phyloP scores from a whole-genome alignment of 2,113 vertebrate species.

The Oncorhynchus clarkii region DNA sequence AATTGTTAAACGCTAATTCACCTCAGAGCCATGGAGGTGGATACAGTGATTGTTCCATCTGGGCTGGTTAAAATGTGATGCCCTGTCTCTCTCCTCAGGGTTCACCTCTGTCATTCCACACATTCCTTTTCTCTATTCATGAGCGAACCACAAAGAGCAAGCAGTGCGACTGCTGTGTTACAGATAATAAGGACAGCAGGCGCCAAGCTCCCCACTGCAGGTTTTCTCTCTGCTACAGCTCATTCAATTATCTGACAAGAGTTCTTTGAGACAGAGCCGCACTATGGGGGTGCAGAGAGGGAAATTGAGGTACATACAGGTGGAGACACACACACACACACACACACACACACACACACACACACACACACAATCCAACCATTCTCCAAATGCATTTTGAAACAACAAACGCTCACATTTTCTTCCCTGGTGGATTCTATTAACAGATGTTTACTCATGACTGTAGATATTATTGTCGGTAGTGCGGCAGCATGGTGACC shows the following conservation, averaged over 20 bases:
- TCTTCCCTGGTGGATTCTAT: no score
- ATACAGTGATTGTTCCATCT: constrained; percentile 73
- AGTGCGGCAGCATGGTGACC: no score
- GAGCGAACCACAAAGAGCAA: constrained; percentile 63
- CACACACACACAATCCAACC: constrained; percentile 15
- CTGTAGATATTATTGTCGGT: no score
- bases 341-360: constrained; percentile 30
- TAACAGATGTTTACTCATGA: no score
- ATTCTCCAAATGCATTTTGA: background rate
- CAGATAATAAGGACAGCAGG: constrained; percentile 74
- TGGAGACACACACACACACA: constrained; percentile 35
- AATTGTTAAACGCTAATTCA: constrained; percentile 76
- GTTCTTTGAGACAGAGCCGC: constrained; percentile 57
- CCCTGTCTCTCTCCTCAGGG: constrained; percentile 54
- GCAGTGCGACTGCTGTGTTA: constrained; percentile 62
- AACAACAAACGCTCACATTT: no score
- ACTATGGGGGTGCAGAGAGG: constrained; percentile 65
- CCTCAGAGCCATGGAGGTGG: constrained; percentile 66
- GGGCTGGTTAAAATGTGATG: constrained; percentile 68
- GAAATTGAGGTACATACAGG: constrained; percentile 66
- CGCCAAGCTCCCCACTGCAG: constrained; percentile 64
- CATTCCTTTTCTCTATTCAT: constrained; percentile 75
- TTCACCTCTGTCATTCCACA: constrained; percentile 67
- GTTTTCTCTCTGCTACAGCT: constrained; percentile 48
- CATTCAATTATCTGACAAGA: constrained; percentile 74